These are phyloP conservation scores for Lithodes maja DNA, from an alignment of 2,888 invertebrate genomes.

Conservation along the genomic window DNA sequence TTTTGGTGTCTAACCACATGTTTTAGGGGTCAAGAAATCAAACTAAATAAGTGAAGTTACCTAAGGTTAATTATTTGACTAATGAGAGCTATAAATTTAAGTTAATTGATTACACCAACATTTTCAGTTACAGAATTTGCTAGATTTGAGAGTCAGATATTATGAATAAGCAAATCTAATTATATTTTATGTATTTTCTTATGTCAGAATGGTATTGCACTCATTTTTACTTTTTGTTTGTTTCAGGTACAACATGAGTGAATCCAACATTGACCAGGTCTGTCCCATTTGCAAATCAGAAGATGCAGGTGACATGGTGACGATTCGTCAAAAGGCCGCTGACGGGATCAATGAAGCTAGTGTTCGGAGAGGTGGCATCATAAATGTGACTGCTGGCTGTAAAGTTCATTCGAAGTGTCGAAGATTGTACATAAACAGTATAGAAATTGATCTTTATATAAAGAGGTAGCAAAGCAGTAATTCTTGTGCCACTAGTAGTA, in stretches of 20 bases:
- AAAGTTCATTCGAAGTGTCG: slow-evolving; percentile 23
- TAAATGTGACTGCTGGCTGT: slow-evolving; percentile 23
- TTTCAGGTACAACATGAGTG: slow-evolving; percentile 8
- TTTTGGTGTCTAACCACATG: too few relatives aligned
- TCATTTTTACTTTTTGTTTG: neutral
- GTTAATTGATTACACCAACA: too few relatives aligned
- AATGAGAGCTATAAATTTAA: too few relatives aligned
- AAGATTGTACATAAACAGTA: slow-evolving; percentile 8
- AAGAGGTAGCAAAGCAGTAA: neutral
- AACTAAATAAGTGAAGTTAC: too few relatives aligned
- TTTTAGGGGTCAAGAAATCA: too few relatives aligned
- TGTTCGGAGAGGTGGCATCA: slow-evolving; percentile 14
- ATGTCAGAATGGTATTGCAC: neutral
- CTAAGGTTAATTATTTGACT: too few relatives aligned
- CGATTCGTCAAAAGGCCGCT: neutral
- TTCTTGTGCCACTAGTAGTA: neutral
- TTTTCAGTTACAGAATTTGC: too few relatives aligned
- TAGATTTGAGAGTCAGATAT: too few relatives aligned
- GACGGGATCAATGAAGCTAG: slow-evolving; percentile 22
- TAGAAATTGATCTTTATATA: neutral
- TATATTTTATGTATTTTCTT: too few relatives aligned
- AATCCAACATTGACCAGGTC: neutral
- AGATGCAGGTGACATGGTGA: slow-evolving; percentile 7
- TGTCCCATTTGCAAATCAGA: slow-evolving; percentile 14
- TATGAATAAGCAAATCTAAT: too few relatives aligned